Percentiles rank a stretch among this genome's conserved stretches.
Evolutionary conservation across 2,797 vertebrate species (phyloP).

Genomic region (Esox lucius): DNA sequence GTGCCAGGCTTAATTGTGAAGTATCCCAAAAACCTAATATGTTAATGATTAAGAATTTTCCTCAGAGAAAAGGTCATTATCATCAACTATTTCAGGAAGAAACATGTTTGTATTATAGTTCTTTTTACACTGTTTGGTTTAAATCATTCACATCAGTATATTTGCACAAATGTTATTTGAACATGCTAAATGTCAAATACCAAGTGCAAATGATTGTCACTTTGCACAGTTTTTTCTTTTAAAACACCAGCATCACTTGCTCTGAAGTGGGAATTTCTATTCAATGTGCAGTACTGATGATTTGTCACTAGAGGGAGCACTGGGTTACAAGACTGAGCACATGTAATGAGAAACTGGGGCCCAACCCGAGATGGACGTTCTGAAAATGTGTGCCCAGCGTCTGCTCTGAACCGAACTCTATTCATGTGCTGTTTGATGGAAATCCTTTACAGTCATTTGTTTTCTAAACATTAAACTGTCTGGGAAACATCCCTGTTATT

Average conservation of each 20-base stretch:
- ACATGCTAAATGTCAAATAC: neutral
- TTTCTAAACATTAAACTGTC: neutral
- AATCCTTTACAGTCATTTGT: neutral
- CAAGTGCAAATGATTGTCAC: neutral
- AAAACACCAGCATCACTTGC: neutral
- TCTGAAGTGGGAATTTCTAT: neutral
- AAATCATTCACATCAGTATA: neutral
- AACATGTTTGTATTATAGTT: neutral
- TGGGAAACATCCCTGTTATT: neutral
- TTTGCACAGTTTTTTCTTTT: neutral
- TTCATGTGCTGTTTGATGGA: neutral
- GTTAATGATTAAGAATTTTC: neutral
- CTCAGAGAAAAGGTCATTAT: neutral
- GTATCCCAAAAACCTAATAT: neutral
- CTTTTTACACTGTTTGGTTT: neutral
- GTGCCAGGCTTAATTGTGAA: neutral
- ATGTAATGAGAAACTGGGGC: neutral
- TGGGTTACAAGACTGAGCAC: neutral
- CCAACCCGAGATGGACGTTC: neutral
- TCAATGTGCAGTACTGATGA: conserved; percentile 7
- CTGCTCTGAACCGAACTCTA: neutral
- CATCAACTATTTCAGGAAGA: neutral
- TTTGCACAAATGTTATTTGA: neutral
- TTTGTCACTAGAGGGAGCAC: conserved; percentile 31
- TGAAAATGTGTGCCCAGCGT: neutral